phyloP scores from a whole-genome alignment of 2,888 invertebrate genomes.

The Tachina grossa region DNA sequence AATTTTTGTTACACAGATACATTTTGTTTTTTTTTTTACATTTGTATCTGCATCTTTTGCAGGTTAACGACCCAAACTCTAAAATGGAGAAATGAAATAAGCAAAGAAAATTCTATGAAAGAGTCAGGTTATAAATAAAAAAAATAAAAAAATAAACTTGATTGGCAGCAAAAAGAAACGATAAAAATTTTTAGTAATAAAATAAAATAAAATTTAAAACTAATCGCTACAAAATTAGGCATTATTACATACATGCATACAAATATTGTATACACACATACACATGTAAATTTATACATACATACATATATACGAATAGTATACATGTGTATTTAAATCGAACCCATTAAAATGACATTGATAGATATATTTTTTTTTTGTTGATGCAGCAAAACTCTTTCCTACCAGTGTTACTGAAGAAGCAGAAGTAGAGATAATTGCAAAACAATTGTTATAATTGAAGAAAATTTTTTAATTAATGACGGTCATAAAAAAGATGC shows the following conservation, averaged over 20 bases:
- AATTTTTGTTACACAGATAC: constrained; percentile 49
- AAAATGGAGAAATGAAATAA: constrained; percentile 43
- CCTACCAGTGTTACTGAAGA: background rate
- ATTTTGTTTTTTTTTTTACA: background rate
- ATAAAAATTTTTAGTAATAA: background rate
- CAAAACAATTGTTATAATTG: constrained; percentile 44
- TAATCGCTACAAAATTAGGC: background rate
- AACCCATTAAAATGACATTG: constrained; percentile 9
- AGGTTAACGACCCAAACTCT: constrained; percentile 59
- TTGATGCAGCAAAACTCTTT: background rate
- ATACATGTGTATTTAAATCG: no score
- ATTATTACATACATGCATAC: background rate
- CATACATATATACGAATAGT: no score
- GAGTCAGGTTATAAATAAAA: constrained; percentile 22
- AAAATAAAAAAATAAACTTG: constrained; percentile 28
- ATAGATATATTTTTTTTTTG: background rate
- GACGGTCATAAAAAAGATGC: constrained; percentile 34
- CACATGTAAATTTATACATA: background rate
- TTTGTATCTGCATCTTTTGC: constrained; percentile 58
- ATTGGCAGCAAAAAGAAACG: constrained; percentile 32
- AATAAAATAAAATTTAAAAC: background rate
- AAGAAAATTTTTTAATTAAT: constrained; percentile 53
- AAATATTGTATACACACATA: background rate
- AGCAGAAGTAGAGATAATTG: constrained; percentile 27
- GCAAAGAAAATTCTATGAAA: constrained; percentile 26